A percentile compares a stretch with the other conserved stretches of the same genome.
Evolutionary conservation across 1,140 invertebrate species (phyloP).

Genomic region (Drosophila sulfurigaster): DNA sequence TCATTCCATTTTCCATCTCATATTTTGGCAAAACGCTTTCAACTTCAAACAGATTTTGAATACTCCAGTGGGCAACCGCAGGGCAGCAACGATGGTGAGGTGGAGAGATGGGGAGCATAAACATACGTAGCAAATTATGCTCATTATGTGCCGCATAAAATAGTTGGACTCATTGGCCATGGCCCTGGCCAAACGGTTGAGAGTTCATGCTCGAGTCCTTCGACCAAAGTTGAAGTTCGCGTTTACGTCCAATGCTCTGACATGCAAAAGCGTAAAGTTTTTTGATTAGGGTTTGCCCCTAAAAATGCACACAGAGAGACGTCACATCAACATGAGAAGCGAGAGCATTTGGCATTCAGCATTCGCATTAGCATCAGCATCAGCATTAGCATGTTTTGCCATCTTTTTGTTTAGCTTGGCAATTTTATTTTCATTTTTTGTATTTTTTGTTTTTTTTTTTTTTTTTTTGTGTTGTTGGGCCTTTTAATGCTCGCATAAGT

Average conservation of each 20-base stretch:
- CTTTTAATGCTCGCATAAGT: slow-evolving; percentile 16
- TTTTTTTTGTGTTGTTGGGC: background rate
- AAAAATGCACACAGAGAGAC: background rate
- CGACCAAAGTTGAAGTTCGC: background rate
- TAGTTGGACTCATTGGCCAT: slow-evolving; percentile 34
- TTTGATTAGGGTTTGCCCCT: slow-evolving; percentile 43
- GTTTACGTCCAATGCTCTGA: slow-evolving; percentile 15
- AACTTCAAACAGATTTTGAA: slow-evolving; percentile 50
- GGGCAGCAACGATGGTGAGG: background rate
- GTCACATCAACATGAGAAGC: slow-evolving; percentile 10
- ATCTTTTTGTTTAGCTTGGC: slow-evolving; percentile 35
- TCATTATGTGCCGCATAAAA: slow-evolving; percentile 51
- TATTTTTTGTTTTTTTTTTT: no score
- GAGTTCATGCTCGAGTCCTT: background rate
- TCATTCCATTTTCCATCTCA: background rate
- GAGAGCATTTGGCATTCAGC: slow-evolving; percentile 1
- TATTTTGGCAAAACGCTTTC: slow-evolving; percentile 39
- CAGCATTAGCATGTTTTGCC: slow-evolving; percentile 2
- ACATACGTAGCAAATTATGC: slow-evolving; percentile 44
- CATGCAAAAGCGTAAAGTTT: slow-evolving; percentile 42
- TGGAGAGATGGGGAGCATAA: background rate
- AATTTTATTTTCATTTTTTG: slow-evolving; percentile 16
- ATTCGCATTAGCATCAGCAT: slow-evolving; percentile 16
- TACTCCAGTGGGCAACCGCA: slow-evolving; percentile 49
- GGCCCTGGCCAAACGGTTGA: background rate